These are phyloP conservation scores for Drosophila lacteicornis DNA, from an alignment of 1,140 invertebrate species.

Conservation along the genomic window DNA sequence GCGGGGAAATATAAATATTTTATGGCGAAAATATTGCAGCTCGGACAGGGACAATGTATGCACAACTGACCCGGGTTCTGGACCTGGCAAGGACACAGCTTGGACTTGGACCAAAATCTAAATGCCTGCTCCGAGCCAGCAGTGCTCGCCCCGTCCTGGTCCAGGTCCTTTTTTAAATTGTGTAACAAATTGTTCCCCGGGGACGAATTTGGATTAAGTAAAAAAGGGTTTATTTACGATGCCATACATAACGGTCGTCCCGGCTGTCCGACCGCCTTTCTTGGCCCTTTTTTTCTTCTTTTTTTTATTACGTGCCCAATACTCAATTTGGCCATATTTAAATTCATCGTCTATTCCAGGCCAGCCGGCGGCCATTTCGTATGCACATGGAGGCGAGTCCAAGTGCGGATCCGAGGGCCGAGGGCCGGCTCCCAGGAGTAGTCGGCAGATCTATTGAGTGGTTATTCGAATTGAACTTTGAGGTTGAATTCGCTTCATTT, in stretches of 20 bases:
- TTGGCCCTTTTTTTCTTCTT: conserved; percentile 54
- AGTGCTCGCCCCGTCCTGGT: conserved; percentile 22
- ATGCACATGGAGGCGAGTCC: conserved; percentile 61
- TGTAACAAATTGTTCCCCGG: conserved; percentile 83
- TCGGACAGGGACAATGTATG: conserved; percentile 76
- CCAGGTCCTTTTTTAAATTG: conserved; percentile 69
- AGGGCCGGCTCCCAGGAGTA: conserved; percentile 47
- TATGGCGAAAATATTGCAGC: conserved; percentile 80
- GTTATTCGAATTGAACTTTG: conserved; percentile 82
- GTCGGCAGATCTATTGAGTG: conserved; percentile 76
- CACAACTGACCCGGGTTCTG: conserved; percentile 59
- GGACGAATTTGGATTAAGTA: conserved; percentile 84
- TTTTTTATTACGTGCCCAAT: conserved; percentile 83
- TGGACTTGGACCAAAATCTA: conserved; percentile 67
- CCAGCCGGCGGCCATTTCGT: conserved; percentile 72
- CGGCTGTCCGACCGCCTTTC: conserved; percentile 37
- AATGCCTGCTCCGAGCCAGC: conserved; percentile 40
- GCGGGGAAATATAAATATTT: conserved; percentile 73
- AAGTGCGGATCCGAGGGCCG: conserved; percentile 28
- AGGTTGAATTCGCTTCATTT: conserved; percentile 82
- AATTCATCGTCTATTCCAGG: conserved; percentile 81
- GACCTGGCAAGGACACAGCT: conserved; percentile 37
- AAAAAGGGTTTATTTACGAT: conserved; percentile 84
- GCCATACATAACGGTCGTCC: conserved; percentile 74
- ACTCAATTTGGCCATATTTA: conserved; percentile 84